Base-by-base conservation (phyloP, 2,113 vertebrate species). In the Tauraco erythrolophus region DNA sequence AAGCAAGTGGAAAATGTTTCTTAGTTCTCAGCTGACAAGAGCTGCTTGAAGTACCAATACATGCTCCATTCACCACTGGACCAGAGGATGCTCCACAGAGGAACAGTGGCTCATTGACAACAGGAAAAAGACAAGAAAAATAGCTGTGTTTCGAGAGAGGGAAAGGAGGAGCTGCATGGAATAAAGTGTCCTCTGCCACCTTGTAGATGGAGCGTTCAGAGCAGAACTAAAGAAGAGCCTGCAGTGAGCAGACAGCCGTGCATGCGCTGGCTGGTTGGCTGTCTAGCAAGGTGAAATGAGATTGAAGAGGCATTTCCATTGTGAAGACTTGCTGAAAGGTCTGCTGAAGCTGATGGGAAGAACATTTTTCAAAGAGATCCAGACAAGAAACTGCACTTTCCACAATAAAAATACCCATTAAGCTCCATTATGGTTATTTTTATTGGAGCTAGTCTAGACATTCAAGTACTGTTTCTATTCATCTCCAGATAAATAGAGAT, bases 401-500 rank as follows among this genome's bases (percentile, higher is more conserved):
- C 87, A 93, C 91, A 94, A 91, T 95, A 95, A 97, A 95, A 95
- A 91, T 78, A 79, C 35, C 82, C 82, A 93, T 95, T 95, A 95
- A 80, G 86, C 31, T 92, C 81, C 91, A 91, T 96, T 96, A 97
- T 21, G 16, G 89, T 77, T 96, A 91, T 95, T 96, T 97, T 96
- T 93, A 96, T 89, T 95, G 95, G 89, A 85, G 81, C 41, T 72
- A 88, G 93, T 95, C 95, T 97, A 95, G 92, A 94, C 96, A 82
- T 91, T 94, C 84, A 88, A 95, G 92, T 79, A 88, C 66, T 76
- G 81, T 41, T 94, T 94, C 89, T 89, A 94, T 92, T 96, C 89
- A 82, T 79, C 80, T 94, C 92, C 50, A 95, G 92, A 95, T 95
- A 96, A 94, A 96, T 37, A 86, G 95, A 96, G 74, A 92, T 97